phyloP scores from a whole-genome alignment of 2,113 vertebrate genomes.

The Bubo blakistoni region DNA sequence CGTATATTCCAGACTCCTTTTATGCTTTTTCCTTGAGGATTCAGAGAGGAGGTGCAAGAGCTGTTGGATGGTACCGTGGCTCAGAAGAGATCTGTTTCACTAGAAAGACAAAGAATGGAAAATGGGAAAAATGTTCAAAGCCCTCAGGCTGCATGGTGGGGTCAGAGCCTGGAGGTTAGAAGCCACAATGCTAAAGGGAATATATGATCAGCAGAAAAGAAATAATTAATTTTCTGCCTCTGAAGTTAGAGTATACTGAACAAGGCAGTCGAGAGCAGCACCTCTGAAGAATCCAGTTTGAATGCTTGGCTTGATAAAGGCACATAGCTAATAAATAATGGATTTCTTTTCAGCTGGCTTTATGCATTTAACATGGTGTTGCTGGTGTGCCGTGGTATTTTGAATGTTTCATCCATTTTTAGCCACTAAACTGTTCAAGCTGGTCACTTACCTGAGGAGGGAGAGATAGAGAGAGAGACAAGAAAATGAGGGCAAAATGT shows the following conservation, averaged over 20 bases:
- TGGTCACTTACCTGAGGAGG: slow-evolving; percentile 35
- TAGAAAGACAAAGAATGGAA: background rate
- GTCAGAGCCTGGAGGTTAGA: slow-evolving; percentile 22
- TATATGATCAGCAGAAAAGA: slow-evolving; percentile 18
- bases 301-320: slow-evolving; percentile 41
- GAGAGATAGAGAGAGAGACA: background rate
- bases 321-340: slow-evolving; percentile 63
- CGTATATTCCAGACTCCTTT: background rate
- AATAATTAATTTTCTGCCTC: slow-evolving; percentile 7
- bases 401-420: slow-evolving; percentile 37
- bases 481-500: slow-evolving; percentile 55
- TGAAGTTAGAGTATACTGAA: slow-evolving; percentile 18
- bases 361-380: slow-evolving; percentile 45
- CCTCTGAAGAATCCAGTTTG: slow-evolving; percentile 26
- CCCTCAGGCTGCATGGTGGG: background rate
- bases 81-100: background rate
- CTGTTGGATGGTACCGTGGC: background rate
- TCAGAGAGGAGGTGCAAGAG: background rate
- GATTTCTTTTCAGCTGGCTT: slow-evolving; percentile 51
- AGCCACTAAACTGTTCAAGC: slow-evolving; percentile 18
- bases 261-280: slow-evolving; percentile 10
- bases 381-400: background rate
- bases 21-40: background rate
- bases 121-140: slow-evolving; percentile 26
- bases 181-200: slow-evolving; percentile 25